These are phyloP conservation scores for Chiloscyllium punctatum DNA, from an alignment of 2,797 vertebrate genomes.

Conservation along the genomic window DNA sequence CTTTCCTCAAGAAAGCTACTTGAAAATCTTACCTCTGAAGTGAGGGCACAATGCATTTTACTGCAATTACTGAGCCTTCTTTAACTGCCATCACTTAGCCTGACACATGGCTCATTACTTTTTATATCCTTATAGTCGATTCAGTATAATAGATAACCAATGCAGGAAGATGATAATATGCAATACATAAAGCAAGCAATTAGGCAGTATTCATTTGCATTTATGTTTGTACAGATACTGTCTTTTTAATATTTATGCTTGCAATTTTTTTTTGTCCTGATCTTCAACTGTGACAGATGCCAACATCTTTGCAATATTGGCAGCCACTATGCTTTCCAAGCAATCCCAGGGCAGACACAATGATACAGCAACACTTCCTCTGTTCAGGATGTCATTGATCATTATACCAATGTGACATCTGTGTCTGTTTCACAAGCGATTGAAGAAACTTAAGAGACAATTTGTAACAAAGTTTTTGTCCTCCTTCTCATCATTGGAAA, in stretches of 20 bases:
- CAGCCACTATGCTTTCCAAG: neutral
- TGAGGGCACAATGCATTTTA: neutral
- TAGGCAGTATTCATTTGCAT: slow-evolving; percentile 3
- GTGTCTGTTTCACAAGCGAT: neutral
- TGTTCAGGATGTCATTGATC: neutral
- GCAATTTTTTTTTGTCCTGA: neutral
- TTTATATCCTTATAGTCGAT: slow-evolving; percentile 14
- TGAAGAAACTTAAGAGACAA: neutral
- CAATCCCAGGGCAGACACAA: neutral
- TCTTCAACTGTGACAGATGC: neutral
- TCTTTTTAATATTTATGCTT: neutral
- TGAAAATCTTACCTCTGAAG: neutral
- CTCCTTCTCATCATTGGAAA: neutral
- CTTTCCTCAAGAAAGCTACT: neutral
- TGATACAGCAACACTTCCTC: neutral
- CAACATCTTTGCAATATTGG: neutral
- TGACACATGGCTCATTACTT: slow-evolving; percentile 4
- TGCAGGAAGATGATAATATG: neutral
- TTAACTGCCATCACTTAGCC: neutral
- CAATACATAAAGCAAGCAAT: neutral
- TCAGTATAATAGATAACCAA: neutral
- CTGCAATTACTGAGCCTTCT: neutral
- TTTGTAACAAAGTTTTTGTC: neutral
- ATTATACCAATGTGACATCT: neutral
- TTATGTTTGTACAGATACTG: neutral